Evolutionary conservation across 1,140 invertebrate genomes (phyloP).

Genomic region (Trissolcus basalis): DNA sequence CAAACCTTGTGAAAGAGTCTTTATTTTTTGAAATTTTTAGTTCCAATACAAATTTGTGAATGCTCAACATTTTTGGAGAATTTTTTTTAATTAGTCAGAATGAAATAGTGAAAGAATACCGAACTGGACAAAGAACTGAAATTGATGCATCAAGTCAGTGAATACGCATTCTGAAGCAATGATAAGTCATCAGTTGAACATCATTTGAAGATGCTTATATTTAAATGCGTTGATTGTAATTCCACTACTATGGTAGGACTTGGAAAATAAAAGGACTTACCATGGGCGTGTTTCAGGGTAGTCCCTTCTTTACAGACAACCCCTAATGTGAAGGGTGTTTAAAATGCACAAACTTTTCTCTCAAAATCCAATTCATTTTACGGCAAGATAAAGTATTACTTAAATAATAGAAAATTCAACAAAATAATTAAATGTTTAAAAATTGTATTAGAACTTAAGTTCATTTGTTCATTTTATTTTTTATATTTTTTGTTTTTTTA

Average conservation of each 20-base stretch:
- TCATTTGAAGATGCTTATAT: not conserved
- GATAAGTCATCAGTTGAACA: not conserved
- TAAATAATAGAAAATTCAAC: constrained; percentile 10
- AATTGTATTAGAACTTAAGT: too few relatives aligned
- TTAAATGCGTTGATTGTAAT: constrained; percentile 17
- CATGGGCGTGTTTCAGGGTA: constrained; percentile 50
- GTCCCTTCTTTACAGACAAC: constrained; percentile 51
- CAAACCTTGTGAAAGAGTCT: too few relatives aligned
- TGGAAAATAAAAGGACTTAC: constrained; percentile 37
- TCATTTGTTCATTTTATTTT: too few relatives aligned
- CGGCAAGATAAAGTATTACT: constrained; percentile 7
- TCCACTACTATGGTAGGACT: constrained; percentile 17
- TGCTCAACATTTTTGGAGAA: too few relatives aligned
- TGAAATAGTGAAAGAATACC: too few relatives aligned
- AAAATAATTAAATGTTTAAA: too few relatives aligned
- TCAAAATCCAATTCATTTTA: constrained; percentile 37
- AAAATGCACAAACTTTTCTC: constrained; percentile 50
- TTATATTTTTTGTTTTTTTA: not conserved
- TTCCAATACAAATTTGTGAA: too few relatives aligned
- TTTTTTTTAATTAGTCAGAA: too few relatives aligned
- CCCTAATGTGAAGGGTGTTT: constrained; percentile 52
- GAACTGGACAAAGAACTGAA: too few relatives aligned
- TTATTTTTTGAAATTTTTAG: too few relatives aligned
- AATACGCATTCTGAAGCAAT: too few relatives aligned
- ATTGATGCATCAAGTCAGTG: too few relatives aligned